Evolutionary conservation across 2,797 vertebrate species (phyloP), one percentile per base, ranked within the genome.

Genomic region (Rhinella marina): DNA sequence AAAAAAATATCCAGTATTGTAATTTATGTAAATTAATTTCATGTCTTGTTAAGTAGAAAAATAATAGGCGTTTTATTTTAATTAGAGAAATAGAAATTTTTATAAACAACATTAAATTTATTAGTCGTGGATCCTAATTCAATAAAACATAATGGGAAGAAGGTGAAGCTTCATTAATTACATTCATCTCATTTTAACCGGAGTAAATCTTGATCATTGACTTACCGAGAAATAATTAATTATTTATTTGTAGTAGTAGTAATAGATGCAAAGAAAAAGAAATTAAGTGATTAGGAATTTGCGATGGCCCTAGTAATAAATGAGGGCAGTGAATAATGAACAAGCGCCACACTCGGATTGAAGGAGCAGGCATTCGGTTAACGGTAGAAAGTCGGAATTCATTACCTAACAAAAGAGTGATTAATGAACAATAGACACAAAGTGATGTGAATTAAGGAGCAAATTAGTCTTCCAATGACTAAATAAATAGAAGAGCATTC

Each of bases 401-500:
- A 84, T 84, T 84, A 72, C 54, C 32, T 54, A 70, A 84, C 64
- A 84, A 84, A 70, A 61, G 75, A 41, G 66, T 80, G 87, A 79
- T 88, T 78, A 84, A 88, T 84, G 82, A 62, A 59, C 59, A 75
- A 70, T 79, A 78, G 62, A 54, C 12, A 19, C 82, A 57, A 72
- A 84, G 19, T 73, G 50, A 78, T 80, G 82, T 57, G 82, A 68
- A 88, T 61, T 79, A 50, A 84, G n/a, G 82, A 88, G 81, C 72
- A 72, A 80, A 80, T 88, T 80, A 84, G 87, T 80, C 82, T 84
- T 72, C 64, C 29, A 59, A 12, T 59, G 76, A 80, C 61, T 84
- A 88, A 88, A 88, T 88, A 84, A 84, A 83, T 32, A 68, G 59
- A 78, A 21, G 81, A 21, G 73, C 68, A 27, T 79, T 86, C 0